phyloP scores from a whole-genome alignment of 2,888 invertebrate species.

The Drosophila emarginata region DNA sequence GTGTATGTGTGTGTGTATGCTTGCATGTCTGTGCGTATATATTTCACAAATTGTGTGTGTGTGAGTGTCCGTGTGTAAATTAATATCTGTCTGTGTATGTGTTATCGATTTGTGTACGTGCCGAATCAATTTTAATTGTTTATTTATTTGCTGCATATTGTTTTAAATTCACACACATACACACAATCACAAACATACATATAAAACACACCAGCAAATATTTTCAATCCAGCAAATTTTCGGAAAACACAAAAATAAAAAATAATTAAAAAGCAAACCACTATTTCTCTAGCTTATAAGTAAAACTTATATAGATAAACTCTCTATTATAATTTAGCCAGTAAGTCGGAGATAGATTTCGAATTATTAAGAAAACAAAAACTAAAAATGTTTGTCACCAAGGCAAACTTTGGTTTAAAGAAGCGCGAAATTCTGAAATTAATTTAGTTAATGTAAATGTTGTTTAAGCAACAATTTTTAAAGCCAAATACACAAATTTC shows the following conservation, averaged over 20 bases:
- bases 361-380: constrained; percentile 14
- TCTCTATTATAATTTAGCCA: constrained; percentile 29
- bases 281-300: constrained; percentile 32
- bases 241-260: constrained; percentile 18
- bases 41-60: constrained; percentile 22
- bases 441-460: constrained; percentile 72
- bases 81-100: constrained; percentile 31
- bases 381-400: constrained; percentile 31
- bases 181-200: background rate
- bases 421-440: constrained; percentile 80
- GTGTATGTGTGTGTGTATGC: constrained; percentile 42
- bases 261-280: constrained; percentile 25
- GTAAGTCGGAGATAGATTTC: constrained; percentile 40
- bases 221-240: constrained; percentile 49
- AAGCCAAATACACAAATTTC: constrained; percentile 38
- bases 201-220: constrained; percentile 5
- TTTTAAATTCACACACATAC: constrained; percentile 32
- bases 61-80: constrained; percentile 30
- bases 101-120: constrained; percentile 38
- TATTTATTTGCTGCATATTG: constrained; percentile 64
- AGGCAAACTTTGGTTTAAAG: constrained; percentile 50
- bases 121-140: constrained; percentile 62
- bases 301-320: constrained; percentile 9
- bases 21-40: constrained; percentile 21
- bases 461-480: constrained; percentile 51